phyloP scores from a whole-genome alignment of 2,888 invertebrate genomes.

The Tiliacea citrago region DNA sequence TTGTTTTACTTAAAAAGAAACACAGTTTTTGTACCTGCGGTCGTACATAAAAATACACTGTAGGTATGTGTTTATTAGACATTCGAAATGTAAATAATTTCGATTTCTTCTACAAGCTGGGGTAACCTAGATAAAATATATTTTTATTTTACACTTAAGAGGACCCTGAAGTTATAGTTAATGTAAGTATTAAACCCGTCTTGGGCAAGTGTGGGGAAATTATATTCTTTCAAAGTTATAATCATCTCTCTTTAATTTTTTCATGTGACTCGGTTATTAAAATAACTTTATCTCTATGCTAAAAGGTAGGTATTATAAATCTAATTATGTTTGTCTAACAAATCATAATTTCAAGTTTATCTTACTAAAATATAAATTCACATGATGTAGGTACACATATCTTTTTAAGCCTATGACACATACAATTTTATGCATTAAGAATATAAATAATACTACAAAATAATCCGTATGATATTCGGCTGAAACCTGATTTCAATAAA shows the following conservation, averaged over 20 bases:
- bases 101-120: background rate
- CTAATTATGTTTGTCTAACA: conserved; percentile 8
- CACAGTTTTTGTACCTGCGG: background rate
- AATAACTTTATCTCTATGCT: conserved; percentile 3
- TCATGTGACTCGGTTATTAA: background rate
- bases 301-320: conserved; percentile 1
- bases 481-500: background rate
- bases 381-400: background rate
- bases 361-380: conserved; percentile 2
- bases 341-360: background rate
- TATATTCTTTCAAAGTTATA: background rate
- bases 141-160: background rate
- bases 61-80: background rate
- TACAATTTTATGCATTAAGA: background rate
- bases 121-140: background rate
- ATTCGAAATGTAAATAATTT: background rate
- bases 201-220: too few relatives aligned
- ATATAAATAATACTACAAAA: background rate
- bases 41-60: background rate
- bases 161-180: background rate
- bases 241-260: background rate
- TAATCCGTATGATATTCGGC: too few relatives aligned
- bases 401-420: background rate
- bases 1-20: conserved; percentile 29
- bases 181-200: too few relatives aligned